phyloP scores from a whole-genome alignment of 2,797 vertebrate genomes.

The Betta splendens region DNA sequence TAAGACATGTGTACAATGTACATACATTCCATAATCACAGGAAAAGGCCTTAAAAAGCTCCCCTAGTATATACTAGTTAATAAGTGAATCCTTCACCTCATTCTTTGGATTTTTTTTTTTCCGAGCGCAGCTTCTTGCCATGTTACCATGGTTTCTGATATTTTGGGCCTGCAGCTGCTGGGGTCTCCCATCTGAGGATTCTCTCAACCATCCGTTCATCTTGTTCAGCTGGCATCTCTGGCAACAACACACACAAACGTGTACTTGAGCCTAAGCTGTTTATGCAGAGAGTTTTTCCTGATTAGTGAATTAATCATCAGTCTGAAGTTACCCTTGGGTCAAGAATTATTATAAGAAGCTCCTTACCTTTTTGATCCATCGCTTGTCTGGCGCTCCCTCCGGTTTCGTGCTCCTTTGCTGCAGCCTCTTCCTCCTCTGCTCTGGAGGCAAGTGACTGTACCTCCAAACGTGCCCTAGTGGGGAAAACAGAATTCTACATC shows the following conservation, averaged over 20 bases:
- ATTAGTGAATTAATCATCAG: too few species aligned
- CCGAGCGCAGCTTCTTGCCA: conserved; percentile 95
- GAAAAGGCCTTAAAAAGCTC: too few species aligned
- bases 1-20: background rate
- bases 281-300: too few species aligned
- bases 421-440: conserved; percentile 96
- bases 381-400: conserved; percentile 96
- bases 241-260: conserved; percentile 12
- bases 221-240: conserved; percentile 98
- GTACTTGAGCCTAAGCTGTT: background rate
- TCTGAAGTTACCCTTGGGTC: too few species aligned
- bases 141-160: conserved; percentile 96
- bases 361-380: conserved; percentile 94
- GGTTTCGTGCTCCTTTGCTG: conserved; percentile 95
- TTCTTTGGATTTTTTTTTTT: conserved; percentile 99
- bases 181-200: conserved; percentile 99
- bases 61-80: too few species aligned
- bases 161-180: conserved; percentile 93
- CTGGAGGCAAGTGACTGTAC: conserved; percentile 97
- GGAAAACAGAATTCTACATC: conserved; percentile 6
- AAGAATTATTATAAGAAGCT: background rate
- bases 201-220: conserved; percentile 98
- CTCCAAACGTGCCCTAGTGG: conserved; percentile 90
- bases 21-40: too few species aligned
- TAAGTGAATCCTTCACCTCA: too few species aligned